phyloP scores from a whole-genome alignment of 1,140 invertebrate species.

The Pseudomyrmex flavicornis region DNA sequence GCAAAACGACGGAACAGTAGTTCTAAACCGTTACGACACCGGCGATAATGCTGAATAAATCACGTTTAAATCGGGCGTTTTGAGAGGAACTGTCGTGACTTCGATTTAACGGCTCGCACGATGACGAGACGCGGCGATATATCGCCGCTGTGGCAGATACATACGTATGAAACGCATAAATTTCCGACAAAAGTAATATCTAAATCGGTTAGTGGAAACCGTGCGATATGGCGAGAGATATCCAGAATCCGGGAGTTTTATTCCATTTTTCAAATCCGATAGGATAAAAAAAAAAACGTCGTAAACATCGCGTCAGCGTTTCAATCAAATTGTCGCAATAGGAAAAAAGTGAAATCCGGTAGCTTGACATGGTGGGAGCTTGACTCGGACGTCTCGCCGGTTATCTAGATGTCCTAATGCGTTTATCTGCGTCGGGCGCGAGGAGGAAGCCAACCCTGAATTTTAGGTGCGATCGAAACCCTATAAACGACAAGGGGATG shows the following conservation, averaged over 20 bases:
- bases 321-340: conserved; percentile 58
- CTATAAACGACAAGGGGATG: conserved; percentile 39
- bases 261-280: conserved; percentile 61
- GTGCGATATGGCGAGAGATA: conserved; percentile 49
- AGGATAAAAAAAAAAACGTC: conserved; percentile 41
- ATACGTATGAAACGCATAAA: conserved; percentile 57
- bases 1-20: not conserved
- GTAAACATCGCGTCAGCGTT: conserved; percentile 57
- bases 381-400: conserved; percentile 36
- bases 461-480: conserved; percentile 44
- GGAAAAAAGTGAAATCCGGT: conserved; percentile 56
- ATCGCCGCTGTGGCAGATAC: conserved; percentile 24
- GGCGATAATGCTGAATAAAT: not conserved
- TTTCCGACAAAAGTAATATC: conserved; percentile 55
- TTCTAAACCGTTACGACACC: not conserved
- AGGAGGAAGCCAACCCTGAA: conserved; percentile 24
- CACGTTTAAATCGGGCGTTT: conserved; percentile 16
- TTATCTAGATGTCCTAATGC: conserved; percentile 61
- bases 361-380: not conserved
- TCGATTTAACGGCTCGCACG: conserved; percentile 5
- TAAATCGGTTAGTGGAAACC: conserved; percentile 58
- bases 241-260: conserved; percentile 34
- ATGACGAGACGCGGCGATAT: conserved; percentile 44
- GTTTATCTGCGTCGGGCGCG: conserved; percentile 55
- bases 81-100: conserved; percentile 13